phyloP scores from a whole-genome alignment of 2,113 vertebrate species.

The Plecturocebus donacophilus region DNA sequence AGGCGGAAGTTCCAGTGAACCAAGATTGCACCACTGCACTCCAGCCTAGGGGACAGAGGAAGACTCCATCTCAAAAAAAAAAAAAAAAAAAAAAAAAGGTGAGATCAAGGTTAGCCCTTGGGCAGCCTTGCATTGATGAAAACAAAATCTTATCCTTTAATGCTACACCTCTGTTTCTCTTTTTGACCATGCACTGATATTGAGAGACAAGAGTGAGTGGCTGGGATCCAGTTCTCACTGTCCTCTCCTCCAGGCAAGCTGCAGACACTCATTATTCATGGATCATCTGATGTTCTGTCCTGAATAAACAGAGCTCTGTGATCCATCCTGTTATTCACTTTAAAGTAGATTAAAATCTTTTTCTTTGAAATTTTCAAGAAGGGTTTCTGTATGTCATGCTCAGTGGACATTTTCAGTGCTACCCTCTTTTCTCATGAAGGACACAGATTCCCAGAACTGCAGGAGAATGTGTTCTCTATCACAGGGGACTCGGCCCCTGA shows the following conservation, averaged over 20 bases:
- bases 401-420: not conserved
- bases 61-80: no score
- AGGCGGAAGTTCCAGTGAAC: no score
- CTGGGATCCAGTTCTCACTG: not conserved
- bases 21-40: no score
- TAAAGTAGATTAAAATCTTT: not conserved
- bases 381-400: not conserved
- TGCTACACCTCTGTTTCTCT: not conserved
- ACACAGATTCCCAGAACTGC: not conserved
- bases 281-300: not conserved
- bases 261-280: not conserved
- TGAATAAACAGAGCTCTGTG: not conserved
- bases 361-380: slow-evolving; percentile 26
- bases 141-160: not conserved
- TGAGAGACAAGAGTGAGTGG: not conserved
- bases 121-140: not conserved
- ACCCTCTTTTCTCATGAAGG: not conserved
- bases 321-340: not conserved
- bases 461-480: not conserved
- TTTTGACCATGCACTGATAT: not conserved
- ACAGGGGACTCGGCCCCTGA: not conserved
- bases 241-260: not conserved
- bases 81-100: not conserved
- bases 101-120: not conserved
- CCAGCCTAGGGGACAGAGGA: no score